Conservation (phyloP, 2,888 invertebrate species). For the Norana najaformis region DNA sequence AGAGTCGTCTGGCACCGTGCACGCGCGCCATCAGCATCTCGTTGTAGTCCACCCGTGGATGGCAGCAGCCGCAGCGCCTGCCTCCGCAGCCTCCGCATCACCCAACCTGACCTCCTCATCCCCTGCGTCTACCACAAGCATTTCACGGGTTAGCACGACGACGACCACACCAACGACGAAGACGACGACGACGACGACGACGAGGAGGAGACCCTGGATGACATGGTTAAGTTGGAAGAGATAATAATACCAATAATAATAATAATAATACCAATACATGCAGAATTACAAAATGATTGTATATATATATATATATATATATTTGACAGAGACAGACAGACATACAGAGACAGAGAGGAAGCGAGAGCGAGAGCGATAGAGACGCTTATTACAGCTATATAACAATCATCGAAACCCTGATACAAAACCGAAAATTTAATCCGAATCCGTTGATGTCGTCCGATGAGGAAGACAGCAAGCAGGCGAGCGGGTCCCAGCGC, state of each 20-base stretch:
- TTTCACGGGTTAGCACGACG: conserved; percentile 20
- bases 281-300: too few species aligned
- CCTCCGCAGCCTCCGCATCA: not conserved
- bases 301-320: not conserved
- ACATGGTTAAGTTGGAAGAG: not conserved
- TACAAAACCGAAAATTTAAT: not conserved
- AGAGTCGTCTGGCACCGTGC: not conserved
- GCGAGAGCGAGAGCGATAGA: too few species aligned
- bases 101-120: not conserved
- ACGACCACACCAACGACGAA: not conserved
- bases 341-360: not conserved
- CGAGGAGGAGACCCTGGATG: not conserved
- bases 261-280: not conserved
- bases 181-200: not conserved
- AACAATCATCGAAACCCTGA: too few species aligned
- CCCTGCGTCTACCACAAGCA: not conserved
- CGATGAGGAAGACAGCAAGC: not conserved
- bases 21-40: not conserved
- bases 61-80: not conserved
- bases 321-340: not conserved
- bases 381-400: too few species aligned
- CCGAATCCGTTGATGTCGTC: not conserved
- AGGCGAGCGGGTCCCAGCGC: not conserved
- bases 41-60: not conserved
- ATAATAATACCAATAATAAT: too few species aligned